These are phyloP conservation scores for Aulostomus chinensis DNA, from an alignment of 2,797 vertebrate species.

Conservation along the genomic window DNA sequence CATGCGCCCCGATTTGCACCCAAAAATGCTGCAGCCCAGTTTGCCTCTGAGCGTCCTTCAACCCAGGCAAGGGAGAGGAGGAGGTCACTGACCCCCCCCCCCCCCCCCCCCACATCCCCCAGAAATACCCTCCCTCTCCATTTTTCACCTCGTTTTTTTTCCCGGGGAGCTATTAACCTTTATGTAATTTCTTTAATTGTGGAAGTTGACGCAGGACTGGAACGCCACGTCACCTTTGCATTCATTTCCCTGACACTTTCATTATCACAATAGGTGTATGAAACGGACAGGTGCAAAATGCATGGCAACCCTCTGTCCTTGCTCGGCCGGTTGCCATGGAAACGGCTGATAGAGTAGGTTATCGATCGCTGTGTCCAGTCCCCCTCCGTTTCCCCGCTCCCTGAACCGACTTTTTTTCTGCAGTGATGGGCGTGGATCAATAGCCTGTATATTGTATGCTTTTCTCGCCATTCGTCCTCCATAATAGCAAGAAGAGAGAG, in stretches of 20 bases:
- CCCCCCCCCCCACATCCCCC: constrained; percentile 22
- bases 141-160: too few species aligned
- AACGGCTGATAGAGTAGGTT: constrained; percentile 86
- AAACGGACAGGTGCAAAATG: constrained; percentile 83
- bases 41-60: constrained; percentile 58
- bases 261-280: constrained; percentile 75
- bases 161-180: constrained; percentile 52
- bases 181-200: constrained; percentile 69
- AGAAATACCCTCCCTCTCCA: constrained; percentile 34
- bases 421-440: constrained; percentile 87
- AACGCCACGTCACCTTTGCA: constrained; percentile 49
- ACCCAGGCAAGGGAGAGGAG: constrained; percentile 36
- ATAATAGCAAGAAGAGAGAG: constrained; percentile 72
- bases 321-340: constrained; percentile 83
- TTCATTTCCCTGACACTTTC: constrained; percentile 73
- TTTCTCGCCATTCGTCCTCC: constrained; percentile 77
- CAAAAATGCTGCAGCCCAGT: constrained; percentile 21
- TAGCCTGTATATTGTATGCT: constrained; percentile 85
- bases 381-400: constrained; percentile 55
- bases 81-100: constrained; percentile 42
- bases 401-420: constrained; percentile 83
- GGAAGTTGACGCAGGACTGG: constrained; percentile 59
- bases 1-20: constrained; percentile 12
- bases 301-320: constrained; percentile 83
- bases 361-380: constrained; percentile 86